Evolutionary conservation across 2,113 vertebrate genomes (phyloP).

Genomic region (Ailurus styani): DNA sequence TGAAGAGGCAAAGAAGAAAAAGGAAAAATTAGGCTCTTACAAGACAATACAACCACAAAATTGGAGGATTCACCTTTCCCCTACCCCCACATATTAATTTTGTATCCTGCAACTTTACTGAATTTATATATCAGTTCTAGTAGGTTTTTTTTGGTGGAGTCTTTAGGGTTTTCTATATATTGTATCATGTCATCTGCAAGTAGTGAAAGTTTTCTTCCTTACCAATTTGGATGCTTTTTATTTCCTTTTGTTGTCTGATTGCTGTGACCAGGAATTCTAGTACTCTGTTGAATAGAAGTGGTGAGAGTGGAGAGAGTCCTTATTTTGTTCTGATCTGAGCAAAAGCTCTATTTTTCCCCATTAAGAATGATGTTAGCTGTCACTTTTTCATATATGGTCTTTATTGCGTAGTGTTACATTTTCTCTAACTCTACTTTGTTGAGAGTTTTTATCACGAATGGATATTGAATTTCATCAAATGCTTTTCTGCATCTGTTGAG

Average conservation of each 20-base stretch:
- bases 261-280: not conserved
- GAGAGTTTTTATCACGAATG: not conserved
- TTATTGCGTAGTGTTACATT: not conserved
- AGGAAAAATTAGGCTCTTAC: not conserved
- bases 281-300: not conserved
- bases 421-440: not conserved
- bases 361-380: not conserved
- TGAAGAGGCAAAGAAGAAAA: not conserved
- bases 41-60: not conserved
- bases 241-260: not conserved
- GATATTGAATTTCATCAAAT: not conserved
- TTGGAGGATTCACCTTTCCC: not conserved
- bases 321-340: not conserved
- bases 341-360: not conserved
- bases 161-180: not conserved
- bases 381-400: not conserved
- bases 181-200: not conserved
- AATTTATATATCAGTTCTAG: not conserved
- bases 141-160: not conserved
- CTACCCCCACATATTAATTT: not conserved
- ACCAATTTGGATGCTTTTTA: not conserved
- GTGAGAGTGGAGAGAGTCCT: not conserved
- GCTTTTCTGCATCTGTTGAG: not conserved
- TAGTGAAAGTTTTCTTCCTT: not conserved
- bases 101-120: not conserved